Evolutionary conservation across 2,797 vertebrate species (phyloP).

Genomic region (Sardinella longiceps): DNA sequence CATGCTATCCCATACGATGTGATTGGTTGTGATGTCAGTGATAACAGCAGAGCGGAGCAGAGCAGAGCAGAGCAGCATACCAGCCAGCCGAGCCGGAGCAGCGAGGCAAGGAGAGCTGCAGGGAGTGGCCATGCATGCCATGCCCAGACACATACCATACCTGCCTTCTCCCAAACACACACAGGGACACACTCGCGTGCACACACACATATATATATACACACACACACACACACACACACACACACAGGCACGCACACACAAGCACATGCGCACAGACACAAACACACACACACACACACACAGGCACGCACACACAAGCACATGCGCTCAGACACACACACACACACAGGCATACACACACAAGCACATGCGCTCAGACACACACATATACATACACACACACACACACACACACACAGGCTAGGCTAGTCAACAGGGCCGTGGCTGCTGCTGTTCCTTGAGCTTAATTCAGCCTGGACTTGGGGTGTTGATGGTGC

Average conservation of each 20-base stretch:
- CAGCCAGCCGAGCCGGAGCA: constrained; percentile 56
- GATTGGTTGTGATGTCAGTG: constrained; percentile 74
- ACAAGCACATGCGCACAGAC: too few species aligned
- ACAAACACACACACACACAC: not conserved
- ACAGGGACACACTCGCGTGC: too few species aligned
- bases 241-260: too few species aligned
- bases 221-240: too few species aligned
- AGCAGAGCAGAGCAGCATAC: constrained; percentile 58
- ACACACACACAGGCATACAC: not conserved
- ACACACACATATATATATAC: constrained; percentile 5
- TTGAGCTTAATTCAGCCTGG: not conserved
- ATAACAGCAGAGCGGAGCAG: constrained; percentile 49
- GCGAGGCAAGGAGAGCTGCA: constrained; percentile 55
- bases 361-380: constrained; percentile 16
- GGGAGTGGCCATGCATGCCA: constrained; percentile 61
- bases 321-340: too few species aligned
- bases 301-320: not conserved
- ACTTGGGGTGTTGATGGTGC: not conserved
- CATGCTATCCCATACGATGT: too few species aligned
- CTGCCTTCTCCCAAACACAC: constrained; percentile 52
- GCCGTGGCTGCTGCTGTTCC: not conserved
- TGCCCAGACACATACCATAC: constrained; percentile 75
- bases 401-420: not conserved
- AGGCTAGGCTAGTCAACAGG: too few species aligned
- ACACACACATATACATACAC: constrained; percentile 13